Evolutionary conservation across 2,113 vertebrate species (phyloP).

Genomic region (Mus pahari): DNA sequence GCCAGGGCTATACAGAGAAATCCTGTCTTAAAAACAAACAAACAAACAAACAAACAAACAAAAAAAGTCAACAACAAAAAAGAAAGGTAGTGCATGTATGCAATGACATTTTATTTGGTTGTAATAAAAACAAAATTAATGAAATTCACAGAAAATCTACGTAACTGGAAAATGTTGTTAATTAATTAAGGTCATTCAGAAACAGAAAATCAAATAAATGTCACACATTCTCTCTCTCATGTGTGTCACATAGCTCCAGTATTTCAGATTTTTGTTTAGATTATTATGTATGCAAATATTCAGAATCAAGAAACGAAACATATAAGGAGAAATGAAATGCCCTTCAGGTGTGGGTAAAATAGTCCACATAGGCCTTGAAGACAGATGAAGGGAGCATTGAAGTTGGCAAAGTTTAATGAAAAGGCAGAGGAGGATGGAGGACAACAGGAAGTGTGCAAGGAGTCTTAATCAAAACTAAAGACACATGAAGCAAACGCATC

Average conservation of each 20-base stretch:
- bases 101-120: background rate
- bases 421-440: background rate
- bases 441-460: background rate
- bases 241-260: background rate
- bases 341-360: background rate
- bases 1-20: too few relatives aligned
- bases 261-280: background rate
- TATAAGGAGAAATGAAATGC: background rate
- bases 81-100: background rate
- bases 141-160: background rate
- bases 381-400: background rate
- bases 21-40: too few relatives aligned
- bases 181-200: background rate
- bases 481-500: background rate
- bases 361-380: background rate
- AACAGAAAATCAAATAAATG: background rate
- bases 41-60: too few relatives aligned
- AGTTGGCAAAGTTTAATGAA: background rate
- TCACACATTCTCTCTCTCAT: background rate
- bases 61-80: too few relatives aligned
- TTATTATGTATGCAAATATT: background rate
- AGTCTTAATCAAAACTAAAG: background rate
- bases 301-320: background rate
- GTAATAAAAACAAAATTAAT: background rate
- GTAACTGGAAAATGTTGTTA: background rate